A percentile compares a stretch with the other conserved stretches of the same genome.
Conservation (phyloP, 2,888 invertebrate species). For the Idaea aversata region DNA sequence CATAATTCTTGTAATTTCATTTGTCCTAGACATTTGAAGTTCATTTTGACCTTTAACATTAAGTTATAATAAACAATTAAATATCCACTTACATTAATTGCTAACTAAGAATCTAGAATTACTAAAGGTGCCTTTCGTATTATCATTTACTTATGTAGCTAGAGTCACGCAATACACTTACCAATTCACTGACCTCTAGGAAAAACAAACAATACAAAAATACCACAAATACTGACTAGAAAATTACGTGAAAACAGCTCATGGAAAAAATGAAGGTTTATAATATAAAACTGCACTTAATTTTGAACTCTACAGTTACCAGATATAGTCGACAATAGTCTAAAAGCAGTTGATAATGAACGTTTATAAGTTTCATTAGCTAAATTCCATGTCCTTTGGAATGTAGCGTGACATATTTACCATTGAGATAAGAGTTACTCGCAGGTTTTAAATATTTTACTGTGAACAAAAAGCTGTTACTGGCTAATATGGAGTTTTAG, state of each 20-base stretch:
- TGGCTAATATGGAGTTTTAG: no score
- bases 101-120: slow-evolving; percentile 16
- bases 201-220: slow-evolving; percentile 22
- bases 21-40: neutral
- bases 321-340: neutral
- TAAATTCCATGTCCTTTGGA: slow-evolving; percentile 50
- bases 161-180: slow-evolving; percentile 20
- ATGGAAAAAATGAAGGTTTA: slow-evolving; percentile 5
- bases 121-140: slow-evolving; percentile 26
- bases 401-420: slow-evolving; percentile 65
- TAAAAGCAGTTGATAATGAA: neutral
- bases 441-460: slow-evolving; percentile 65
- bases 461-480: slow-evolving; percentile 61
- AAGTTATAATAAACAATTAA: slow-evolving; percentile 6
- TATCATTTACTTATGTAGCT: slow-evolving; percentile 7
- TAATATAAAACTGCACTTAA: neutral
- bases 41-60: neutral
- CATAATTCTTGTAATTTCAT: neutral
- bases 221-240: slow-evolving; percentile 18
- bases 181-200: slow-evolving; percentile 20
- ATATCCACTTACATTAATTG: slow-evolving; percentile 23
- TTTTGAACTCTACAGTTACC: neutral
- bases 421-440: slow-evolving; percentile 56
- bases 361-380: slow-evolving; percentile 42
- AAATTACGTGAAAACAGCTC: slow-evolving; percentile 18